phyloP scores from a whole-genome alignment of 2,888 invertebrate species.

The Ichneumoninae sp. region DNA sequence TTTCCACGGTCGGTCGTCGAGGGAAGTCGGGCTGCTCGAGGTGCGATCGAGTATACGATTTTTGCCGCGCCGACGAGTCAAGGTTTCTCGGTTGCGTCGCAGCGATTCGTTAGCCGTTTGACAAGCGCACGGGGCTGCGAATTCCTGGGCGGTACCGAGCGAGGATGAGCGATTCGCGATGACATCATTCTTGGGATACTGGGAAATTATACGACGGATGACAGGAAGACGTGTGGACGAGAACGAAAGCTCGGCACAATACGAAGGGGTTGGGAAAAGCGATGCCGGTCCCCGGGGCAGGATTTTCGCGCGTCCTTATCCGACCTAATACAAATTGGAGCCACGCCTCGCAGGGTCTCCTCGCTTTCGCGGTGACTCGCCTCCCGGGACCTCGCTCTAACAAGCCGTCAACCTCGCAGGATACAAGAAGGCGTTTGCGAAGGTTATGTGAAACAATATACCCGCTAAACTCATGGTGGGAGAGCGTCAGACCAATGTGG shows the following conservation, averaged over 20 bases:
- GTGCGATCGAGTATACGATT: not conserved
- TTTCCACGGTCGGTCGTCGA: not conserved
- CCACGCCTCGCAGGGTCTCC: slow-evolving; percentile 56
- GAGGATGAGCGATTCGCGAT: not conserved
- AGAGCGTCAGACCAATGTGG: not conserved
- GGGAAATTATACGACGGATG: slow-evolving; percentile 7
- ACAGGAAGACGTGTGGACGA: slow-evolving; percentile 23
- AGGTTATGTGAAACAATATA: slow-evolving; percentile 59
- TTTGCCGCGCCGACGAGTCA: not conserved
- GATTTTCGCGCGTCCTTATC: slow-evolving; percentile 65
- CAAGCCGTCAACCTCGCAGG: slow-evolving; percentile 69
- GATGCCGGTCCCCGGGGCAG: slow-evolving; percentile 59
- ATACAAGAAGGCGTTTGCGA: slow-evolving; percentile 50
- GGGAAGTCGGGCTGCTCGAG: not conserved
- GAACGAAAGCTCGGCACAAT: slow-evolving; percentile 5
- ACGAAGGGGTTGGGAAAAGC: slow-evolving; percentile 36
- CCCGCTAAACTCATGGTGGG: not conserved
- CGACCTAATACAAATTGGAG: slow-evolving; percentile 72
- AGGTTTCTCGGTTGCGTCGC: not conserved
- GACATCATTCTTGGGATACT: slow-evolving; percentile 14
- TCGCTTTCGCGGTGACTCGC: slow-evolving; percentile 55
- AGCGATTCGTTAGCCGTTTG: not conserved
- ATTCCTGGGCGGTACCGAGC: not conserved
- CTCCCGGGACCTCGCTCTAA: slow-evolving; percentile 69
- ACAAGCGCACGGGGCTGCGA: not conserved